Evolutionary conservation across 2,888 invertebrate genomes (phyloP).

Genomic region (Euproctis similis): DNA sequence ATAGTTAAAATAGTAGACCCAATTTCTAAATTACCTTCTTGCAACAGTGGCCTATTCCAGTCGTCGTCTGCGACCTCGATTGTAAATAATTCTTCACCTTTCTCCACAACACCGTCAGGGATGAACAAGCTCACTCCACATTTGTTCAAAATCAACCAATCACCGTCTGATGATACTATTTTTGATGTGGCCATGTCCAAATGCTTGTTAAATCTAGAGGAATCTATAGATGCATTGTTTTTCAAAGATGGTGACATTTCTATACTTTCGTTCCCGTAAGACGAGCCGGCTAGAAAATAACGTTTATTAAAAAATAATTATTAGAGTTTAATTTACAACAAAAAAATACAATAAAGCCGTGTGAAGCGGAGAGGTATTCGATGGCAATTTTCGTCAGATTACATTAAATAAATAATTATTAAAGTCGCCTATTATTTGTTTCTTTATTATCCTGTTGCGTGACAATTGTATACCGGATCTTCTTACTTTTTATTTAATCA

Average conservation of each 20-base stretch:
- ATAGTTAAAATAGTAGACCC: constrained; percentile 2
- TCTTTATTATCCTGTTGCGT: no score
- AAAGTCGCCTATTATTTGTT: no score
- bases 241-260: constrained; percentile 65
- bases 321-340: not conserved
- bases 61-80: constrained; percentile 93
- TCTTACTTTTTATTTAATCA: no score
- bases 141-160: constrained; percentile 80
- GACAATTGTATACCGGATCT: no score
- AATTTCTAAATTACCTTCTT: constrained; percentile 73
- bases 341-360: constrained; percentile 4
- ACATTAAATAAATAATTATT: no score
- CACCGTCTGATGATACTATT: constrained; percentile 75
- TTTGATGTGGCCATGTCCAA: constrained; percentile 63
- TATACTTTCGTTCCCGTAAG: constrained; percentile 67
- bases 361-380: constrained; percentile 15
- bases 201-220: constrained; percentile 41
- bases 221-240: constrained; percentile 60
- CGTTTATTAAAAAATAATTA: constrained; percentile 23
- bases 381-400: constrained; percentile 8
- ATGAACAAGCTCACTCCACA: constrained; percentile 89
- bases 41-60: constrained; percentile 88
- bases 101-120: constrained; percentile 91
- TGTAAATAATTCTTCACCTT: constrained; percentile 88
- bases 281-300: constrained; percentile 56